These are phyloP conservation scores for Tinea trinotella DNA, from an alignment of 2,888 invertebrate genomes.

Conservation along the genomic window DNA sequence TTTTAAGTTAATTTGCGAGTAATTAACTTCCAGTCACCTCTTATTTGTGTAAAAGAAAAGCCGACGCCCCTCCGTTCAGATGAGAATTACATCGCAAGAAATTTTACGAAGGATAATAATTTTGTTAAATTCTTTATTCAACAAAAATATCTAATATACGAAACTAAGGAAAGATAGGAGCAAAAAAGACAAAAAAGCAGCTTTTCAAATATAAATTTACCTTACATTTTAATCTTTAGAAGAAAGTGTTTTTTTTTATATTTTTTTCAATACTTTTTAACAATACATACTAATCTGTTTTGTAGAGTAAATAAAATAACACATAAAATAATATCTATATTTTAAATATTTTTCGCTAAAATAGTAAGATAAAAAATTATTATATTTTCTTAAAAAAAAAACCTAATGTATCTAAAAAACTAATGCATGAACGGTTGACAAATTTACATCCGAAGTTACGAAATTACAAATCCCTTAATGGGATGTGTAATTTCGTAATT, in stretches of 20 bases:
- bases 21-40: background rate
- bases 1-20: background rate
- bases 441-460: too few relatives aligned
- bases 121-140: background rate
- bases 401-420: too few relatives aligned
- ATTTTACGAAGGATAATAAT: background rate
- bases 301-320: too few relatives aligned
- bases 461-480: too few relatives aligned
- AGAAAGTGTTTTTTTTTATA: background rate
- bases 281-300: too few relatives aligned
- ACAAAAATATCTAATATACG: background rate
- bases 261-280: too few relatives aligned
- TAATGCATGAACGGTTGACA: too few relatives aligned
- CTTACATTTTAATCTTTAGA: background rate
- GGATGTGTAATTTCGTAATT: too few relatives aligned
- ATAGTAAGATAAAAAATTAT: too few relatives aligned
- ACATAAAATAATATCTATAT: too few relatives aligned
- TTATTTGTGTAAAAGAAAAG: conserved; percentile 1
- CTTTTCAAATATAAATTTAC: background rate
- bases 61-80: background rate
- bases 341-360: too few relatives aligned
- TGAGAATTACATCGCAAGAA: conserved; percentile 7
- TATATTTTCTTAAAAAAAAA: too few relatives aligned
- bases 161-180: background rate
- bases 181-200: background rate